These are phyloP conservation scores for Rhombomys opimus DNA, from an alignment of 2,113 vertebrate genomes.

Conservation along the genomic window DNA sequence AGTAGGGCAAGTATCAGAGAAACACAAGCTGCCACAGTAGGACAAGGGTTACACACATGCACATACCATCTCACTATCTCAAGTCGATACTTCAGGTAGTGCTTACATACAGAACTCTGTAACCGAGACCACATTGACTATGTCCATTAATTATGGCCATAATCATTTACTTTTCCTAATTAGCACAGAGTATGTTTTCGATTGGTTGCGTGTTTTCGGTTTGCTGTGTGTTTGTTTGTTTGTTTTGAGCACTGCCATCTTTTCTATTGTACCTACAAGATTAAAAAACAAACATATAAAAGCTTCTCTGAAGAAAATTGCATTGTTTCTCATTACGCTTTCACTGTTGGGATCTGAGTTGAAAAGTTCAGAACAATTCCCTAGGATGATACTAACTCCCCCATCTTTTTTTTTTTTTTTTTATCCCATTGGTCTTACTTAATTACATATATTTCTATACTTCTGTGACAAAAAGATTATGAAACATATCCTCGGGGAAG, in stretches of 20 bases:
- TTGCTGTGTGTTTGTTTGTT: not conserved
- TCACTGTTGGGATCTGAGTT: not conserved
- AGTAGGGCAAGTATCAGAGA: conserved; percentile 53
- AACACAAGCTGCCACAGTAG: not conserved
- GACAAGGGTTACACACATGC: conserved; percentile 48
- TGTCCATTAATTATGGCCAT: not conserved
- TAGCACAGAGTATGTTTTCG: not conserved
- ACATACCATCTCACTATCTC: not conserved
- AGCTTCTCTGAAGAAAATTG: not conserved
- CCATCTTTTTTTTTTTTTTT: not conserved
- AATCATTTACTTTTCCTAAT: not conserved
- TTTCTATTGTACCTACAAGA: conserved; percentile 26
- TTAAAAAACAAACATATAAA: not conserved
- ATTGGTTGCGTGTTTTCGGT: not conserved
- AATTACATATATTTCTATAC: not conserved
- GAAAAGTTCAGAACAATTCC: conserved; percentile 33
- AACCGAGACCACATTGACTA: not conserved
- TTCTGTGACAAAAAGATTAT: not conserved
- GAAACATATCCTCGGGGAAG: not conserved
- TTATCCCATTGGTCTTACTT: not conserved
- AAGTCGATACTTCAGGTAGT: not conserved
- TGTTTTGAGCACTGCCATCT: not conserved
- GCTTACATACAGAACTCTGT: not conserved
- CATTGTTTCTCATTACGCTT: conserved; percentile 26
- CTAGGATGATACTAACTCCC: not conserved